A percentile compares a stretch with the other conserved stretches of the same genome.
phyloP scores from a whole-genome alignment of 2,113 vertebrate species.

The Campylorhamphus procurvoides region DNA sequence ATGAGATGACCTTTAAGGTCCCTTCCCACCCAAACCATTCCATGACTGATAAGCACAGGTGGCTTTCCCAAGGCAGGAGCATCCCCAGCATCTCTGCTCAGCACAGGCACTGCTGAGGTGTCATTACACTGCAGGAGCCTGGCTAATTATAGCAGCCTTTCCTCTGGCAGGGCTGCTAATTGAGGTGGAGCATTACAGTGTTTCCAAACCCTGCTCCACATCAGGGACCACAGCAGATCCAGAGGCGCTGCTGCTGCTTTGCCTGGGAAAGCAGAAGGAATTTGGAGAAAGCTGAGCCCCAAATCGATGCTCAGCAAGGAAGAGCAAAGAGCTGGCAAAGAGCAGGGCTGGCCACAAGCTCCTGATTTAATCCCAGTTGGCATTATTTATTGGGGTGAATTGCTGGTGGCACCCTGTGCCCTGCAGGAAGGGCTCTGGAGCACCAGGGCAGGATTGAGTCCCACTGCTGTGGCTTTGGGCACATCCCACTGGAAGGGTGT shows the following conservation, averaged over 20 bases:
- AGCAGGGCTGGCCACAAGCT: background rate
- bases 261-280: background rate
- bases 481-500: rapidly evolving
- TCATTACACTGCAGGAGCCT: background rate
- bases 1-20: rapidly evolving
- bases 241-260: rapidly evolving
- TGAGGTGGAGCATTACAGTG: conserved; percentile 50
- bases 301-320: background rate
- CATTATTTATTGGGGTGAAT: background rate
- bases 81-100: background rate
- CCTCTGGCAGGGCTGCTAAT: conserved; percentile 19
- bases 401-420: rapidly evolving
- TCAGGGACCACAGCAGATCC: background rate
- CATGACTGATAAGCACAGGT: background rate
- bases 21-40: background rate
- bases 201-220: conserved; percentile 36
- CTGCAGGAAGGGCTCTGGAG: background rate
- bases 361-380: background rate
- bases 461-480: background rate
- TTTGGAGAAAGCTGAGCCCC: rapidly evolving
- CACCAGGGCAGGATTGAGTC: rapidly evolving
- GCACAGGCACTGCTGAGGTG: background rate
- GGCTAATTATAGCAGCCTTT: conserved; percentile 64
- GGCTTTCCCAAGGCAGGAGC: background rate
- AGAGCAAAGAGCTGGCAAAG: background rate